A percentile compares a stretch with the other conserved stretches of the same genome.
Conservation (phyloP, 2,888 invertebrate species). For the Oscheius sp. region DNA sequence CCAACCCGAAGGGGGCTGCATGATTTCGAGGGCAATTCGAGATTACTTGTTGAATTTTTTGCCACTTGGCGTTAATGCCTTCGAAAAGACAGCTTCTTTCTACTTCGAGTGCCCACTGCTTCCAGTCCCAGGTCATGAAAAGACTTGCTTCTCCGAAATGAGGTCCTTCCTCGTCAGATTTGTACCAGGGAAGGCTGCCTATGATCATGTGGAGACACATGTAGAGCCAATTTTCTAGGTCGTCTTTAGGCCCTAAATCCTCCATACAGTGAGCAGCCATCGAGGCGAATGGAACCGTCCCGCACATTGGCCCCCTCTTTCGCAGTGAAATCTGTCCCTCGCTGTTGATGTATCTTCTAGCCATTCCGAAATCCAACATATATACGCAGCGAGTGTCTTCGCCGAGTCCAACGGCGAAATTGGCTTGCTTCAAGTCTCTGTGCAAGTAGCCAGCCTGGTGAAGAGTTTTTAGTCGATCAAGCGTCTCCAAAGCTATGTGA, state of each 20-base stretch:
- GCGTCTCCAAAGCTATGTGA: not conserved
- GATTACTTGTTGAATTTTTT: constrained; percentile 50
- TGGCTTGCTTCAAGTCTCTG: constrained; percentile 60
- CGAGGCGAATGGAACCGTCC: constrained; percentile 15
- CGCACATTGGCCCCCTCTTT: constrained; percentile 15
- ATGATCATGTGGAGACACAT: constrained; percentile 19
- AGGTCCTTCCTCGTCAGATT: constrained; percentile 6
- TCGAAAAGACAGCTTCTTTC: constrained; percentile 47
- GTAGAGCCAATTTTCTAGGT: constrained; percentile 28
- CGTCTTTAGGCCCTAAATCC: constrained; percentile 22
- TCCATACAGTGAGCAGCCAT: constrained; percentile 1
- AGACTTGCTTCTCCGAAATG: constrained; percentile 1
- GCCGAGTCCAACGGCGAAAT: constrained; percentile 59
- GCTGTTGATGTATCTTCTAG: constrained; percentile 40
- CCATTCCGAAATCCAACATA: constrained; percentile 63
- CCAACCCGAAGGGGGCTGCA: constrained; percentile 46
- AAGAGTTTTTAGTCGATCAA: constrained; percentile 20
- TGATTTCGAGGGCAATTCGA: constrained; percentile 14
- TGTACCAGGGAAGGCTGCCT: constrained; percentile 39
- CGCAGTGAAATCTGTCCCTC: not conserved
- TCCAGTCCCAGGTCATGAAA: constrained; percentile 36
- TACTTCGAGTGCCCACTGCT: constrained; percentile 37
- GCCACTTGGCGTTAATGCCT: constrained; percentile 44
- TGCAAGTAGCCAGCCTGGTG: constrained; percentile 11
- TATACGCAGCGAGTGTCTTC: constrained; percentile 53